Percentiles rank a stretch among this genome's conserved stretches.
phyloP scores from a whole-genome alignment of 2,113 vertebrate genomes.

The Notothenia coriiceps region DNA sequence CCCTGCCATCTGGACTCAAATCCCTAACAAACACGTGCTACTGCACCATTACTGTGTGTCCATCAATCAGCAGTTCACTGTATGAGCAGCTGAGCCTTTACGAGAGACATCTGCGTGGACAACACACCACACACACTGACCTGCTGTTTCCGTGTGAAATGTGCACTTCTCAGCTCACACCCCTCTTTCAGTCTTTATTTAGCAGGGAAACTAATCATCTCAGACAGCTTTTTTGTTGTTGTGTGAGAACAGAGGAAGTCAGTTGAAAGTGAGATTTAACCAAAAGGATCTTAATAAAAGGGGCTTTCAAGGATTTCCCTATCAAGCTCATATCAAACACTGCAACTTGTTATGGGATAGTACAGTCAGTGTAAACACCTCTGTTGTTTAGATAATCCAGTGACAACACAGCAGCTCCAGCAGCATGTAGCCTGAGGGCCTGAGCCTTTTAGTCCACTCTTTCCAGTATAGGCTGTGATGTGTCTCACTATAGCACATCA shows the following conservation, averaged over 20 bases:
- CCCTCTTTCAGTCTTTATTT: neutral
- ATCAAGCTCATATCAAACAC: constrained; percentile 15
- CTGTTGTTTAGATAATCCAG: constrained; percentile 20
- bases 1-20: constrained; percentile 68
- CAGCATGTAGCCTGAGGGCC: constrained; percentile 18
- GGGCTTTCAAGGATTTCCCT: constrained; percentile 5
- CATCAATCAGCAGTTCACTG: constrained; percentile 48
- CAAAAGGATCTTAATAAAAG: neutral
- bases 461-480: constrained; percentile 7
- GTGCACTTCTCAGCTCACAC: neutral
- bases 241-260: constrained; percentile 10
- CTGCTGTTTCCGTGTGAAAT: constrained; percentile 32
- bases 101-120: constrained; percentile 10
- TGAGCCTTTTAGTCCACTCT: constrained; percentile 49
- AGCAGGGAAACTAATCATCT: neutral
- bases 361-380: neutral
- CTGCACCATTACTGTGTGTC: constrained; percentile 38
- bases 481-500: constrained; percentile 52
- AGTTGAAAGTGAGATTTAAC: constrained; percentile 9
- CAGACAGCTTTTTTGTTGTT: neutral
- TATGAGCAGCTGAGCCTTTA: constrained; percentile 48
- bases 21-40: constrained; percentile 54
- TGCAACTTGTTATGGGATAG: neutral
- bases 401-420: constrained; percentile 42
- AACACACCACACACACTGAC: constrained; percentile 9